Percentiles rank a stretch among this genome's conserved stretches.
phyloP scores from a whole-genome alignment of 35 echinoderm and acorn worm species.

The Ophioderma brevispina region DNA sequence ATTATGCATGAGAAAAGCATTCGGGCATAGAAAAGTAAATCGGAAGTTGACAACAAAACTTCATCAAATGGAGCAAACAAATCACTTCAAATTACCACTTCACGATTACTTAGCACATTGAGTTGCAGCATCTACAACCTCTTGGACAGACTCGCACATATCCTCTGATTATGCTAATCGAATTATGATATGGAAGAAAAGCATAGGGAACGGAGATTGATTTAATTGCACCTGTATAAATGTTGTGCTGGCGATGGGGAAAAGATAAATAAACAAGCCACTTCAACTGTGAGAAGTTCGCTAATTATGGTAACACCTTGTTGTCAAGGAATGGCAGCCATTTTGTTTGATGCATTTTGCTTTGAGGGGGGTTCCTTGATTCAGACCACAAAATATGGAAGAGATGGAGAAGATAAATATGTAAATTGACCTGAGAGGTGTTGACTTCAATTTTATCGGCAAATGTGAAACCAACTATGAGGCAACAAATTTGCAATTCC shows the following conservation, averaged over 20 bases:
- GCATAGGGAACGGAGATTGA: background rate
- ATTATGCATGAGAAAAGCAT: too few relatives aligned
- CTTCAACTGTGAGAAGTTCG: background rate
- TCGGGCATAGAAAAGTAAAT: too few relatives aligned
- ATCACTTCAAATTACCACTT: background rate
- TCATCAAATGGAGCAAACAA: too few relatives aligned
- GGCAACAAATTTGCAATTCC: too few relatives aligned
- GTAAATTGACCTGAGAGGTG: too few relatives aligned
- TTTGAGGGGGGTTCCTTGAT: too few relatives aligned
- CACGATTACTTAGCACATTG: background rate
- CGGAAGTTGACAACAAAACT: too few relatives aligned
- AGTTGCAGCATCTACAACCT: background rate
- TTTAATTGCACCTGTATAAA: conserved; percentile 14
- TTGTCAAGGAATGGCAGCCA: background rate
- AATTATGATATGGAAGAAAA: background rate
- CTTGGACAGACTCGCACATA: background rate
- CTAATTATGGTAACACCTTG: background rate
- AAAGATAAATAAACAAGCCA: background rate
- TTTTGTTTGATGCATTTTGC: background rate
- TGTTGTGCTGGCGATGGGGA: background rate
- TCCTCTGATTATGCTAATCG: background rate
- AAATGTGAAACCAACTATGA: too few relatives aligned
- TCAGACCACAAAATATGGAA: too few relatives aligned
- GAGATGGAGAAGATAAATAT: too few relatives aligned
- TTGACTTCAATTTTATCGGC: too few relatives aligned